Evolutionary conservation across 2,888 invertebrate species (phyloP).

Genomic region (Drosophila infuscata): DNA sequence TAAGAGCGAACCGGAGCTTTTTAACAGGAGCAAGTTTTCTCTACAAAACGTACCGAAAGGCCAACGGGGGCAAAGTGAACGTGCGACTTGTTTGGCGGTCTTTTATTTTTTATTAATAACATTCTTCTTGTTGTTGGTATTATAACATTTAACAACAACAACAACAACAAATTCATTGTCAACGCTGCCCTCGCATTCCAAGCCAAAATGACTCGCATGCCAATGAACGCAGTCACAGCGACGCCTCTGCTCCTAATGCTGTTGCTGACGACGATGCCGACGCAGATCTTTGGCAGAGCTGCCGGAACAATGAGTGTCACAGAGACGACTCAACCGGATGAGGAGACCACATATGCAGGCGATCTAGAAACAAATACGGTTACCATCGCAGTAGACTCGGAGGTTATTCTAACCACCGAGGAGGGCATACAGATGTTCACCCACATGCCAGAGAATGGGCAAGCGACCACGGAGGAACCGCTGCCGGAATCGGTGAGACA

Average conservation of each 20-base stretch:
- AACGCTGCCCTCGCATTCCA: slow-evolving; percentile 57
- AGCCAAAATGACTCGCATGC: slow-evolving; percentile 61
- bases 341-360: slow-evolving; percentile 26
- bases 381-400: slow-evolving; percentile 44
- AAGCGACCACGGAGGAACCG: slow-evolving; percentile 52
- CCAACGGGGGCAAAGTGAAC: slow-evolving; percentile 71
- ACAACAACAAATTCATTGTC: slow-evolving; percentile 61
- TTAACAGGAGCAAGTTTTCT: slow-evolving; percentile 62
- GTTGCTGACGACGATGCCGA: slow-evolving; percentile 12
- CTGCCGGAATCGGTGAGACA: slow-evolving; percentile 55
- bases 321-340: neutral
- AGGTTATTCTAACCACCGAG: slow-evolving; percentile 54
- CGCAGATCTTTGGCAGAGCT: slow-evolving; percentile 5
- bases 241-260: slow-evolving; percentile 22
- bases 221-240: slow-evolving; percentile 47
- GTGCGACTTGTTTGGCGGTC: slow-evolving; percentile 61
- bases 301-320: neutral
- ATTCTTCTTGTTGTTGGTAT: slow-evolving; percentile 24
- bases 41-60: slow-evolving; percentile 39
- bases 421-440: slow-evolving; percentile 37
- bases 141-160: slow-evolving; percentile 8
- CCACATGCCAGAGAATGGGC: slow-evolving; percentile 14
- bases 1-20: slow-evolving; percentile 21
- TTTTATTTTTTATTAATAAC: slow-evolving; percentile 27
- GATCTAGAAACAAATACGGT: slow-evolving; percentile 33